Base-by-base conservation (phyloP, 64 coral and sea anemone genomes). In the Montipora sp. region DNA sequence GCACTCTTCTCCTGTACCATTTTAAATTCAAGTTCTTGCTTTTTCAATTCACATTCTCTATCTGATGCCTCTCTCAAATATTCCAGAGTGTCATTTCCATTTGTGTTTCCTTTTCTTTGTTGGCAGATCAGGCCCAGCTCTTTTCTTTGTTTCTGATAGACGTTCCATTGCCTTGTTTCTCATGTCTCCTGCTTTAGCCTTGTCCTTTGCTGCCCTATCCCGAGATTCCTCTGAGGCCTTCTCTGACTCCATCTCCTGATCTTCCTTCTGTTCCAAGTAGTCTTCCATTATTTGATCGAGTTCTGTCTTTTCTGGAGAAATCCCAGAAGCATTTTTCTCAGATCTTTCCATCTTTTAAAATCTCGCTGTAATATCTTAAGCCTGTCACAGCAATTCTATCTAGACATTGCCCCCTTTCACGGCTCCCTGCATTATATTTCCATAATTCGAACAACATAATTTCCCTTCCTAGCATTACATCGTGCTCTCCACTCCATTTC, bases 21-120 rank as follows among this genome's bases (percentile, higher is more conserved):
- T 84, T 72, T 92, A 83, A 84, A 48, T 75, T 92, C 90, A 55
- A 92, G 72, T 83, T 92, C 80, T 84, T 73, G 6, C 46, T 92
- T 84, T 73, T 82, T 91, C 51, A 83, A 58, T 72, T 84, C 90
- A 75, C 80, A 92, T 75, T 92, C 70, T 84, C 66, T 83, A 58
- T 91, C 90, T 21, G 80, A 61, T 83, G 80, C 78, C 51, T 92
- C 72, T 84, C 80, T 92, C 66, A 84, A 83, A 59, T 84, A 77
- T 83, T 92, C 80, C n/a, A 92, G 60, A 27, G 80, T 83, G 60
- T 91, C 79, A 84, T 92, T 92, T 83, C 61, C 20, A 65, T 51
- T 27, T 27, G 27, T 90, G 90, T 77, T 92, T 92, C 13, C 90
- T 83, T 92, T 83, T 75, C 53, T 77, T 63, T 84, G 73, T 76